Conservation (phyloP, 1,140 invertebrate species). For the Calliopsis andreniformis region DNA sequence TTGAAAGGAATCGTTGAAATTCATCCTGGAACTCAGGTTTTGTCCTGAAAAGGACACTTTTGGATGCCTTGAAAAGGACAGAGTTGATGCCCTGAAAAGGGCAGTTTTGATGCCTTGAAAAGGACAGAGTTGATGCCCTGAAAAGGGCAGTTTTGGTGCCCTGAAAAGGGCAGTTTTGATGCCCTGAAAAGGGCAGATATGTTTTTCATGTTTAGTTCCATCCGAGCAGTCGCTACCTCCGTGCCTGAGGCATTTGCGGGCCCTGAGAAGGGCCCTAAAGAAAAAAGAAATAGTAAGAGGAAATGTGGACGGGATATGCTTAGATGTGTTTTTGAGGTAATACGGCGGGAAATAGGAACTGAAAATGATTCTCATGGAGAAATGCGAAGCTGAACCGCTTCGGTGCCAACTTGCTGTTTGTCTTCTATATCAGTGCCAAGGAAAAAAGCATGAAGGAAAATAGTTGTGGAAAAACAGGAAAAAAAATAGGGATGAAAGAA, state of each 20-base stretch:
- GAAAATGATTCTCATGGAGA: conserved; percentile 21
- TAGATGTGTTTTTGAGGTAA: not conserved
- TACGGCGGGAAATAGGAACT: conserved; percentile 10
- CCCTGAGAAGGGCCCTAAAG: conserved; percentile 79
- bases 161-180: conserved; percentile 64
- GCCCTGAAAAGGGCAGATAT: conserved; percentile 51
- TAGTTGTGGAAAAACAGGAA: not conserved
- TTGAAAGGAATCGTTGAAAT: not conserved
- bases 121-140: conserved; percentile 36
- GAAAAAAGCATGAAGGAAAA: not conserved
- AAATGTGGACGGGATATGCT: conserved; percentile 45
- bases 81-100: not conserved
- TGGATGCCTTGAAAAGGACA: conserved; percentile 49
- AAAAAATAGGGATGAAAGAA: conserved; percentile 1
- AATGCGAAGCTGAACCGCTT: not conserved
- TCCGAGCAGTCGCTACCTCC: conserved; percentile 57
- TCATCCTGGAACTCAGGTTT: no score
- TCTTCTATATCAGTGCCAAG: not conserved
- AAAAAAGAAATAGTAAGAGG: conserved; percentile 51
- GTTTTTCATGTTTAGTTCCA: conserved; percentile 53
- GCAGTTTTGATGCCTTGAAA: conserved; percentile 37
- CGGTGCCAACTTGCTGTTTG: not conserved
- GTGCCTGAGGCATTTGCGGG: conserved; percentile 74
- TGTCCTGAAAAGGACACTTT: not conserved
- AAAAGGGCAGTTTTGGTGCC: conserved; percentile 55